Conservation (phyloP, 2,797 vertebrate genomes). For the Anomalospiza imberbis region DNA sequence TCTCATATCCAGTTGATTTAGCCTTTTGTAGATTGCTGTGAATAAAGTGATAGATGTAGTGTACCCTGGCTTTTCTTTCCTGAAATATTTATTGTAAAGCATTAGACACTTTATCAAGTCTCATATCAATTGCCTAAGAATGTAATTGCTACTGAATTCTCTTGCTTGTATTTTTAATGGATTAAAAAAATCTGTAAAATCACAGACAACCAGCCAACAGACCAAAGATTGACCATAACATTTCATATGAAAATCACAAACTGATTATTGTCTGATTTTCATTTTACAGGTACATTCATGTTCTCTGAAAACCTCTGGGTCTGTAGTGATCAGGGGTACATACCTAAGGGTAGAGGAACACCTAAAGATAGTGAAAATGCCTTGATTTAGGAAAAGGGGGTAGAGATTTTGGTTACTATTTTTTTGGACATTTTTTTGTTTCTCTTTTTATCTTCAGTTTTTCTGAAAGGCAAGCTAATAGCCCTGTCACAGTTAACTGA, state of each 20-base stretch:
- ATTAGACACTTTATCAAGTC: background rate
- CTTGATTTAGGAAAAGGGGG: background rate
- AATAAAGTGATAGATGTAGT: slow-evolving; percentile 42
- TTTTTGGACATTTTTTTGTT: background rate
- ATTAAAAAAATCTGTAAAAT: background rate
- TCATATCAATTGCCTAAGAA: background rate
- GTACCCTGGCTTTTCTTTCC: slow-evolving; percentile 54
- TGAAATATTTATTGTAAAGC: slow-evolving; percentile 57
- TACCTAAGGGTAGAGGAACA: background rate
- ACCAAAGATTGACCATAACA: background rate
- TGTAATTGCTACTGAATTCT: background rate
- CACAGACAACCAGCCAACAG: slow-evolving; percentile 10
- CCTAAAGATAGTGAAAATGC: background rate
- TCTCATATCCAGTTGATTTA: slow-evolving; percentile 49
- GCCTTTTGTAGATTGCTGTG: slow-evolving; percentile 31
- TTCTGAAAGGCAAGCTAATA: background rate
- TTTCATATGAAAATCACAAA: slow-evolving; percentile 14
- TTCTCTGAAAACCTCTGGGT: background rate
- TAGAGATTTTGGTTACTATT: background rate
- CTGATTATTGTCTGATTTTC: background rate
- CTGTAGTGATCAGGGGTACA: background rate
- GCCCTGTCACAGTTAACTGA: background rate
- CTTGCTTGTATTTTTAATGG: background rate
- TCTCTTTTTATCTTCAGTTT: background rate
- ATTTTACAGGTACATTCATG: background rate